A percentile compares a stretch with the other conserved stretches of the same genome.
These are phyloP conservation scores for Rhabdomys dilectus DNA, from an alignment of 2,113 vertebrate species.

Conservation along the genomic window DNA sequence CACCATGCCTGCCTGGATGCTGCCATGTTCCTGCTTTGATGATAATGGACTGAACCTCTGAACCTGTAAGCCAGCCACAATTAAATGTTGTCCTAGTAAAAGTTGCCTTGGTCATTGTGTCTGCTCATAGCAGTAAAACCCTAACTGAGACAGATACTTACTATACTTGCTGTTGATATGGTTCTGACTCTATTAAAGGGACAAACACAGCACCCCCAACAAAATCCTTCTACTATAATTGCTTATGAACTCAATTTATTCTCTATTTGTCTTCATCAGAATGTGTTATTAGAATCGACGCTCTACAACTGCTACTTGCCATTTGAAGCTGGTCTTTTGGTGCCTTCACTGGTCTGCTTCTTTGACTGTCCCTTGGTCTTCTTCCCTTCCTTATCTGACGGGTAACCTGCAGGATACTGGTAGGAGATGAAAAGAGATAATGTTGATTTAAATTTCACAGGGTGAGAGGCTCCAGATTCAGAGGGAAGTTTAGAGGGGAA, in stretches of 20 bases:
- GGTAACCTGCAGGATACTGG: conserved; percentile 98
- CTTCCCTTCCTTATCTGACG: conserved; percentile 97
- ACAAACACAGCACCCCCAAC: neutral
- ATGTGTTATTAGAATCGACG: neutral
- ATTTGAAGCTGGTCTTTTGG: conserved; percentile 89
- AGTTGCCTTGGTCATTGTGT: too few species aligned
- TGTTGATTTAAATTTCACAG: conserved; percentile 28
- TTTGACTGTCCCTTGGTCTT: conserved; percentile 91
- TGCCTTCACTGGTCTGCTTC: conserved; percentile 90
- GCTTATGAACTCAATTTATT: conserved; percentile 2
- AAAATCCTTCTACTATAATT: neutral
- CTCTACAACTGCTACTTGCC: conserved; percentile 85
- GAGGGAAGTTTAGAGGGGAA: conserved; percentile 22
- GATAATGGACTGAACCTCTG: too few species aligned
- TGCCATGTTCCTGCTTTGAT: too few species aligned
- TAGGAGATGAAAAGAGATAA: conserved; percentile 57
- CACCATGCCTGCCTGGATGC: too few species aligned
- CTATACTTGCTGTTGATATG: neutral
- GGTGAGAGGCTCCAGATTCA: neutral
- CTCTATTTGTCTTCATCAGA: neutral
- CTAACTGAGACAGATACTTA: neutral
- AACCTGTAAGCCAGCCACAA: too few species aligned
- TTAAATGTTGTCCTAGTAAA: too few species aligned
- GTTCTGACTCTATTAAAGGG: conserved; percentile 11
- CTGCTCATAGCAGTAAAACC: too few species aligned